Evolutionary conservation across 2,888 invertebrate genomes (phyloP).

Genomic region (Tetragnatha montana): DNA sequence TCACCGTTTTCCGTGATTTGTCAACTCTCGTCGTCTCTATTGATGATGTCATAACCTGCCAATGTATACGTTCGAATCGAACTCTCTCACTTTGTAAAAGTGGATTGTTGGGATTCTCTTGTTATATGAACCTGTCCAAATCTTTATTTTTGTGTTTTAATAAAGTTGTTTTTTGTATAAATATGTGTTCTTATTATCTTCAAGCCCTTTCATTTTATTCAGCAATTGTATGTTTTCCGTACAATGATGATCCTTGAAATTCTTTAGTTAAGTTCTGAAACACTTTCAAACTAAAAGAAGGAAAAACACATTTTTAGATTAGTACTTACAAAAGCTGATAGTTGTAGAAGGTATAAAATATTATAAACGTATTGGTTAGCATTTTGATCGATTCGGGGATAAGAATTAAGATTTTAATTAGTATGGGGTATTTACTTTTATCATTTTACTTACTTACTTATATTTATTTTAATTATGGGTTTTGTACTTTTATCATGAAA

Average conservation of each 20-base stretch:
- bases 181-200: not conserved
- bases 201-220: not conserved
- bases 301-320: not conserved
- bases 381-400: no score
- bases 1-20: constrained; percentile 6
- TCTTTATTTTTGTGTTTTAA: constrained; percentile 49
- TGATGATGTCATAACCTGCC: constrained; percentile 24
- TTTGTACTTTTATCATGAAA: no score
- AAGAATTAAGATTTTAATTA: no score
- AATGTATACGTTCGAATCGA: constrained; percentile 16
- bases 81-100: constrained; percentile 8
- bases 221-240: not conserved
- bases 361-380: no score
- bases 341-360: no score
- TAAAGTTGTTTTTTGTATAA: constrained; percentile 58
- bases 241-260: not conserved
- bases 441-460: no score
- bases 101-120: constrained; percentile 50
- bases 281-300: not conserved
- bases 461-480: no score
- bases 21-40: constrained; percentile 44
- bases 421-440: no score
- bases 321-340: no score
- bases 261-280: not conserved
- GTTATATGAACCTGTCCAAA: constrained; percentile 46